phyloP scores from a whole-genome alignment of 1,140 invertebrate genomes.

The Melitaea cinxia region DNA sequence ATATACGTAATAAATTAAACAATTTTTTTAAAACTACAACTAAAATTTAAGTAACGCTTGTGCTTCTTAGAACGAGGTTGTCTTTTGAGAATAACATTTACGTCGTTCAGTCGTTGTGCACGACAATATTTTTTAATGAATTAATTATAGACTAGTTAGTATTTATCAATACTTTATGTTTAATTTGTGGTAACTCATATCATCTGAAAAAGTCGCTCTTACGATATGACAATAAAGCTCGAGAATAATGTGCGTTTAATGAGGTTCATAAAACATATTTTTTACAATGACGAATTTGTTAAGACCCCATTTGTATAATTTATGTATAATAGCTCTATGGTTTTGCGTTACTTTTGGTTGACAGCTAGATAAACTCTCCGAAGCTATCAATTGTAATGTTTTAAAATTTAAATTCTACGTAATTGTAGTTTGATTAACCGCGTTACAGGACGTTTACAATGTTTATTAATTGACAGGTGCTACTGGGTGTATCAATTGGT shows the following conservation, averaged over 20 bases:
- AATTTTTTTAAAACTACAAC: not conserved
- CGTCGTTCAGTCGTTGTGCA: not conserved
- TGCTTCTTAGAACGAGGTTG: constrained; percentile 2
- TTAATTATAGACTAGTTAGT: not conserved
- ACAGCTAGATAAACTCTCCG: too few species aligned
- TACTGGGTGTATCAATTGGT: too few species aligned
- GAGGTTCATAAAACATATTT: not conserved
- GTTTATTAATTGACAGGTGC: too few species aligned
- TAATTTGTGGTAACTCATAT: not conserved
- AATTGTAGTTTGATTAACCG: too few species aligned
- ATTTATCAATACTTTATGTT: not conserved
- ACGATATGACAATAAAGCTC: constrained; percentile 1
- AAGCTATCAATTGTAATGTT: too few species aligned
- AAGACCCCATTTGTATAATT: too few species aligned
- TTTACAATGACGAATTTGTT: not conserved
- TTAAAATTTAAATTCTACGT: too few species aligned
- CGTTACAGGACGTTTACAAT: too few species aligned
- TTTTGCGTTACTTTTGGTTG: too few species aligned
- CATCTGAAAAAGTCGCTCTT: not conserved
- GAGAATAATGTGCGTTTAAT: not conserved
- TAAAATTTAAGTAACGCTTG: constrained; percentile 5
- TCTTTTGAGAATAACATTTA: constrained; percentile 3
- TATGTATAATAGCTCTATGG: too few species aligned
- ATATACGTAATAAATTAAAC: not conserved
- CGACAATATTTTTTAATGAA: not conserved